Evolutionary conservation across 2,888 invertebrate genomes (phyloP), one percentile per base, ranked within the genome.

Genomic region (Melangyna quadrimaculata): DNA sequence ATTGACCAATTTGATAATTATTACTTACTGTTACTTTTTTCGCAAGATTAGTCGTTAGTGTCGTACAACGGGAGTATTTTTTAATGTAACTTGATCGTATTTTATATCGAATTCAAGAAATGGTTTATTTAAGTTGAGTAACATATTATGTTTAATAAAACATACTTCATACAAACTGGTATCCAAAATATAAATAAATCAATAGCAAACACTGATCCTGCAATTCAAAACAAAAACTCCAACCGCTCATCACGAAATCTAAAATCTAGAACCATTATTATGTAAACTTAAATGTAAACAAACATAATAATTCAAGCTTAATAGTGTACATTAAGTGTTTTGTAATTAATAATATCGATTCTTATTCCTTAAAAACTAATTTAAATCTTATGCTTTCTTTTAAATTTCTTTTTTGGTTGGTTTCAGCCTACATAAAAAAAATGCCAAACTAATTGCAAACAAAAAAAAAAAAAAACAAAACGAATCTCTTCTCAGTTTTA

Each of bases 371-470:
- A 73, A 55, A 75, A 75, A 78, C 77, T 80, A 74, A 81, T 78
- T 80, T 77, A 72, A 70, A 79, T 57, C 84, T 84, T 84, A 81
- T 86, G 81, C 86, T 86, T 86, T 86, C 80, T 67, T 86, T 86
- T 78, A 86, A 86, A 86, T 86, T 86, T 86, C 86, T 86, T 81
- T 86, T 86, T 71, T 77, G 86, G 77, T 86, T 77, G 78, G 77
- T 86, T 86, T 86, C 86, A 86, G 86, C 86, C 86, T 81, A 63
- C 86, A 81, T 67, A 75, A 67, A 74, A 53, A 65, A 67, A 51
- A 70, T 81, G 77, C 81, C 86, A 86, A 86, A 78, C 63, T 71
- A 70, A 86, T 72, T 73, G 61, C 67, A 84, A 84, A 83, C 17
- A 40, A 78, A 79, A 83, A 84, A 84, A 83, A 14, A 40, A 78